Evolutionary conservation across 1,140 invertebrate genomes (phyloP).

Genomic region (Helicoverpa zea): DNA sequence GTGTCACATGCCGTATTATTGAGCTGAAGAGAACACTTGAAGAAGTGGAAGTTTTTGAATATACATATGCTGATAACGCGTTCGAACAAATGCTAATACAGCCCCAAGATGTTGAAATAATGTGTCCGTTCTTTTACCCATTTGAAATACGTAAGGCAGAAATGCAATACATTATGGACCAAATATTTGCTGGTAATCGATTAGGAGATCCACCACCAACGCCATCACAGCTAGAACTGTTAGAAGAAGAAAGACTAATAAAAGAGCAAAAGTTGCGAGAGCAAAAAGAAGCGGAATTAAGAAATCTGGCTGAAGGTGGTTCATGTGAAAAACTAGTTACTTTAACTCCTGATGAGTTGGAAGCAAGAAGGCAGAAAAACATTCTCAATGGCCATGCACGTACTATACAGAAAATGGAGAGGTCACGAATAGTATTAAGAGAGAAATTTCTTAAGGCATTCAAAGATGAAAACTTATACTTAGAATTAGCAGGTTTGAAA

Average conservation of each 20-base stretch:
- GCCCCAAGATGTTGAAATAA: conserved; percentile 74
- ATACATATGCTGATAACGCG: conserved; percentile 79
- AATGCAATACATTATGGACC: conserved; percentile 80
- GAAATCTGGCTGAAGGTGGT: conserved; percentile 71
- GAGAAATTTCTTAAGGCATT: conserved; percentile 67
- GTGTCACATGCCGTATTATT: conserved; percentile 74
- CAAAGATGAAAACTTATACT: conserved; percentile 76
- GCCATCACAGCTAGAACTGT: conserved; percentile 69
- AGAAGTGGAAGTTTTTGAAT: conserved; percentile 80
- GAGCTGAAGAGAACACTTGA: conserved; percentile 76
- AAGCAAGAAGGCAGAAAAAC: conserved; percentile 61
- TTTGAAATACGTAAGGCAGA: conserved; percentile 78
- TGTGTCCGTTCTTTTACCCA: conserved; percentile 80
- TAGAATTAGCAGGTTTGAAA: conserved; percentile 80
- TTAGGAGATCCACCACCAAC: conserved; percentile 78
- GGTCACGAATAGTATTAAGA: conserved; percentile 63
- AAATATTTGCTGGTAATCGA: conserved; percentile 79
- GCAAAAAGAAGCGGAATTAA: conserved; percentile 71
- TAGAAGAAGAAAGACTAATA: conserved; percentile 66
- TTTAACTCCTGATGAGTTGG: conserved; percentile 67
- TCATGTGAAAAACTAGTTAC: conserved; percentile 56
- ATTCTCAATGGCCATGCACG: conserved; percentile 72
- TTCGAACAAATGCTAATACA: conserved; percentile 77
- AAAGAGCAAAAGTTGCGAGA: conserved; percentile 66
- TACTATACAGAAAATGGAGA: conserved; percentile 81